Evolutionary conservation across 2,888 invertebrate species (phyloP), one percentile per base, ranked within the genome.

Genomic region (Lithophane ornitopus): DNA sequence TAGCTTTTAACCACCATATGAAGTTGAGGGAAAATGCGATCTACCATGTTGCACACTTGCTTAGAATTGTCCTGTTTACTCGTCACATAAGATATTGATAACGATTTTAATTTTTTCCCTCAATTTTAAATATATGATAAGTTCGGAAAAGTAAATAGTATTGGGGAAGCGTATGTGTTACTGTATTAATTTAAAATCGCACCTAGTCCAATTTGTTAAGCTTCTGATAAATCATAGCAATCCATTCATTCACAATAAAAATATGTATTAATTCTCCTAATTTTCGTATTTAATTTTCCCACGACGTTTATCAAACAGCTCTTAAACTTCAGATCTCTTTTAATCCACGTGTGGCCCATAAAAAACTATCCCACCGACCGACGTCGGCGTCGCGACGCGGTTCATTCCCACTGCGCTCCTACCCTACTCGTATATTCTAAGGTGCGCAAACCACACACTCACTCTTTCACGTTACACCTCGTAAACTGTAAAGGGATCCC

Each of bases 401-500:
- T 62, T 71, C 66, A 56, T 75, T 70, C 70, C 71, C 69, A 68
- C 44, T 70, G 74, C 70, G 82, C 82, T 61, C 61, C 22, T 71
- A 58, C 49, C 28, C 86, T 80, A 82, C 87, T 89, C 89, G 88
- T 91, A 90, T 89, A 89, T 90, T 85, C 80, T 76, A 78, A 87
- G 88, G 84, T 86, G 88, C 85, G 89, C 85, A 82, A 89, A 91
- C 91, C 91, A 86, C 91, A 91, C 91, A 93, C 92, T 93, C 91
- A 91, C 91, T 93, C 92, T 91, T 93, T 92, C 91, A 86, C 88
- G 91, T 89, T 90, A 90, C 90, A 91, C 90, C 87, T 86, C 90
- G 90, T 91, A 91, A 92, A 92, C 89, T 90, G 93, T 92, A 91
- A 93, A 92, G 92, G 93, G 92, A 92, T 91, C 91, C 91, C 86